These are phyloP conservation scores for Indicator maculatus DNA, from an alignment of 2,113 vertebrate genomes.

Conservation along the genomic window DNA sequence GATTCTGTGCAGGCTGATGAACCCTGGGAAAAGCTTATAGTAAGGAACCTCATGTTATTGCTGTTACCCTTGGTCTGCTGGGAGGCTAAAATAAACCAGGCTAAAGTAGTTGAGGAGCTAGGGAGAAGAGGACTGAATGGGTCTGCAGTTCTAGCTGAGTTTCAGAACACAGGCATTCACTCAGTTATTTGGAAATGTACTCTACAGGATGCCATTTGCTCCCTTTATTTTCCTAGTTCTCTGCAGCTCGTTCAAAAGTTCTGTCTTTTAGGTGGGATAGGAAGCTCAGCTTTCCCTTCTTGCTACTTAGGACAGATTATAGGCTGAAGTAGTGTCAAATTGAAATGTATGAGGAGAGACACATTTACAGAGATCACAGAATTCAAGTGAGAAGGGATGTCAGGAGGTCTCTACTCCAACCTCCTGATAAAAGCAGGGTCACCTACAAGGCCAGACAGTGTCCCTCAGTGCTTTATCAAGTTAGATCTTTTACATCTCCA, in stretches of 20 bases:
- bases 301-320: background rate
- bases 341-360: background rate
- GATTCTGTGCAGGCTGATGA: background rate
- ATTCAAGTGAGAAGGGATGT: background rate
- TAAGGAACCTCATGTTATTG: background rate
- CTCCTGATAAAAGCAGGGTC: background rate
- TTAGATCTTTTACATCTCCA: too few species aligned
- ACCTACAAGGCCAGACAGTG: background rate
- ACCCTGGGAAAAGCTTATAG: background rate
- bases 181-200: background rate
- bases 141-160: background rate
- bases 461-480: background rate
- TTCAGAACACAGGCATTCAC: background rate
- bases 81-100: background rate
- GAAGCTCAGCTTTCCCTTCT: background rate
- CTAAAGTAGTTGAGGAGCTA: background rate
- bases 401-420: background rate
- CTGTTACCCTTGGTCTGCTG: background rate
- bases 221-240: background rate
- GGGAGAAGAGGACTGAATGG: background rate
- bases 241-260: background rate
- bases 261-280: background rate
- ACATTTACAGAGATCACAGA: background rate
- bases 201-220: background rate
- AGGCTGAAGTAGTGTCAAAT: background rate